Base-by-base conservation (phyloP, 2,888 invertebrate species). In the Argyresthia albistria region DNA sequence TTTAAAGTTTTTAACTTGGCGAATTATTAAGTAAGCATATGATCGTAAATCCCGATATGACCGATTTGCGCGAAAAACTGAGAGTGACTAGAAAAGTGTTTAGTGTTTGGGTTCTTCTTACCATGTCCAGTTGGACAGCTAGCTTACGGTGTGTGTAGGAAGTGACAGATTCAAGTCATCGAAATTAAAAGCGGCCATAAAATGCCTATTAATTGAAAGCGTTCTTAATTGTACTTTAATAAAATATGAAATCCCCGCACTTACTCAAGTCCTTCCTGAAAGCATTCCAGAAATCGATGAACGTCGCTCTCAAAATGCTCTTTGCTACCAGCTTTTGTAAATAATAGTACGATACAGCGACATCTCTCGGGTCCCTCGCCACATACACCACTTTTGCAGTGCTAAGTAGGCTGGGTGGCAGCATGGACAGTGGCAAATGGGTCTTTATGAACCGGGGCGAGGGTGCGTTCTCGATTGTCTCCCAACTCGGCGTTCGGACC, bases 361-460 rank as follows among this genome's bases (percentile, higher is more conserved):
- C 91, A 65, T 94, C 94, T 60, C 93, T 91, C 0, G 93, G 91
- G 66, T 94, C 93, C 60, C 94, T 88, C 0, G 90, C 89, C 0
- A 93, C 90, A 64, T 93, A 93, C 14, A 94, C 84, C 4, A 94
- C 84, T 60, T 80, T 83, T 0, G 90, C 90, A 77, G 72, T 76
- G 59, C 74, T 72, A 10, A 82, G 58, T 7, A 88, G 52, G 58
- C 73, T 73, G 0, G 83, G 81, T 0, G 92, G 92, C n/a, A 92
- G 67, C 16, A 92, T 67, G 0, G 89, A 80, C 51, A 89, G 80
- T 0, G 92, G 92, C 43, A 92, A 71, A 64, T 92, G 92, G 0
- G 91, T 90, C 69, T 92, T 92, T 48, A 92, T 89, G 59, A 89
- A 90, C 16, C 91, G 69, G 0, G 90, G 91, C 1, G 88, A 83